Conservation (phyloP, 2,888 invertebrate species). For the Camponotus fellah region DNA sequence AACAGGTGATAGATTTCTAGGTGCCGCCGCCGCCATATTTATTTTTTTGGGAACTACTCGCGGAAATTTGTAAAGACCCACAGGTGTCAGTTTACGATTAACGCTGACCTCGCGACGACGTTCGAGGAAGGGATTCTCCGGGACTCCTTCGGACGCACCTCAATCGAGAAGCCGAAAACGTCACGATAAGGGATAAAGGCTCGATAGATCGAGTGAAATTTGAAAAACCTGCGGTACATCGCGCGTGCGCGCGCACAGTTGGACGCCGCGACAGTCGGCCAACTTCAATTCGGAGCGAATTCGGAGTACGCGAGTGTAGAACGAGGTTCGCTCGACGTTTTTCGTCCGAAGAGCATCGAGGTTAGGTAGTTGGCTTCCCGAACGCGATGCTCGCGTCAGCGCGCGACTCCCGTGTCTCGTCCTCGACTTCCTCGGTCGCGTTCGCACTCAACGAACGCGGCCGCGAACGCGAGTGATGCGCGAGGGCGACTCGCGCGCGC, state of each 20-base stretch:
- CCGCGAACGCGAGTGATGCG: slow-evolving; percentile 15
- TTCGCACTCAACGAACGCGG: slow-evolving; percentile 17
- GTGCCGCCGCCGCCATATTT: slow-evolving; percentile 37
- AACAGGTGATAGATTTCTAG: neutral
- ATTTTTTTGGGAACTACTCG: neutral
- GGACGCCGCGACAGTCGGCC: neutral
- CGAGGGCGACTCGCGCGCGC: slow-evolving; percentile 40
- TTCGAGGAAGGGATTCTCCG: neutral
- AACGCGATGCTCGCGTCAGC: slow-evolving; percentile 60
- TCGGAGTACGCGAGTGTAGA: neutral
- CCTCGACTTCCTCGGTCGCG: slow-evolving; percentile 5
- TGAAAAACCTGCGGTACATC: neutral
- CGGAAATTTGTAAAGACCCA: neutral
- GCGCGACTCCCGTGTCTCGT: slow-evolving; percentile 18
- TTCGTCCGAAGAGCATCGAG: neutral
- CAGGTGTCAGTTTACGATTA: neutral
- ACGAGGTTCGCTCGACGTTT: neutral
- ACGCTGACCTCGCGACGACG: neutral
- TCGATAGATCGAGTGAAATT: neutral
- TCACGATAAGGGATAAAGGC: neutral
- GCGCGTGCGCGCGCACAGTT: too few relatives aligned
- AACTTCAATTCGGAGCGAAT: neutral
- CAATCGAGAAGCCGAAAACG: neutral
- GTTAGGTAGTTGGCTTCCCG: neutral
- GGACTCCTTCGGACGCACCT: neutral